Evolutionary conservation across 2,797 vertebrate species (phyloP), one percentile per base, ranked within the genome.

Genomic region (Anas bahamensis): DNA sequence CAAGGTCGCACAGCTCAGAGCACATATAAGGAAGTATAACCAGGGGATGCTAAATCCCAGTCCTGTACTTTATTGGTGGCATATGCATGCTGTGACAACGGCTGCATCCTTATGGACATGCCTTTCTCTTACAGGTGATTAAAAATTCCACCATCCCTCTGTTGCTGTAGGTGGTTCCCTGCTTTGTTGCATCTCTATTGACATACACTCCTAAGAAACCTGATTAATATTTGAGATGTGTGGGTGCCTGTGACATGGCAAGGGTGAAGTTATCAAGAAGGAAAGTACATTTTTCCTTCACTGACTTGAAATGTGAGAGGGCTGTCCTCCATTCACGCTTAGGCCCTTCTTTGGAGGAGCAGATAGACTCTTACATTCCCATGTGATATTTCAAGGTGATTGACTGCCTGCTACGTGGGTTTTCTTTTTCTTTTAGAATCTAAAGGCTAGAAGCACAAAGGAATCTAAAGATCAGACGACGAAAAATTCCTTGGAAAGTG

Each of bases 401-500:
- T 86, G 70, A 89, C 66, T 18, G 26, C 89, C 66, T 89, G 66
- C 84, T 80, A 46, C 1, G 0, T 52, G 17, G 7, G 9, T 94
- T 86, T 46, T 85, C 85, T 94, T 95, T 83, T 89, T 93, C 79
- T 94, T 94, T 89, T 77, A 99, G 99, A 99, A 99, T 96, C 98
- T 99, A 79, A 99, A 98, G 95, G 99, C 99, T 94, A 98, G 99
- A 95, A 99, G 98, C 95, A 98, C 98, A 76, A 99, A 99, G 96
- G 99, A 99, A 72, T 98, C 98, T 73, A 99, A 99, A 95, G 99
- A 99, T 88, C 98, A 98, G 85, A 98, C 98, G 0, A 98, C 98
- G 46, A 99, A 99, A 97, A 99, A 99, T 97, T 99, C 99, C 65
- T 96, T 99, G 78, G 99, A 99, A 98, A 99, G 99, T 99, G 96